Evolutionary conservation across 2,113 vertebrate species (phyloP).

Genomic region (Pyrgilauda ruficollis): DNA sequence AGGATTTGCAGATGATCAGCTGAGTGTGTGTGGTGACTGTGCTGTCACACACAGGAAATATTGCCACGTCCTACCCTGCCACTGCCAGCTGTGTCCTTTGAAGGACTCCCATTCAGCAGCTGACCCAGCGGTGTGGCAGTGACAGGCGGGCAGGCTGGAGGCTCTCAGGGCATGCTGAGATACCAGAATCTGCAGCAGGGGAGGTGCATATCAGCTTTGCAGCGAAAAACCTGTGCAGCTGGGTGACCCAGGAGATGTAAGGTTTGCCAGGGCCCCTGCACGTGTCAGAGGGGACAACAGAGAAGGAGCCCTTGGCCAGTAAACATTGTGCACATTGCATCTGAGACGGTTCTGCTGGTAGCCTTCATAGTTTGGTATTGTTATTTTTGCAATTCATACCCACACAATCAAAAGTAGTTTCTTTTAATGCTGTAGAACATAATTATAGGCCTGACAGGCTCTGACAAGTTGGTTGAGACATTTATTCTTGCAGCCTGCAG

Average conservation of each 20-base stretch:
- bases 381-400: conserved; percentile 6
- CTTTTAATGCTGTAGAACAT: conserved; percentile 31
- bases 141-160: not conserved
- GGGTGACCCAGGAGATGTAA: not conserved
- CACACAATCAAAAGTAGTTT: conserved; percentile 34
- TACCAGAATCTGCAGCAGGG: not conserved
- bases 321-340: accelerated
- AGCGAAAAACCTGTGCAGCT: not conserved
- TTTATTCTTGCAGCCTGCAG: conserved; percentile 55
- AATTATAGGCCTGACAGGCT: conserved; percentile 66
- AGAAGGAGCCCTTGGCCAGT: not conserved
- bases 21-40: accelerated
- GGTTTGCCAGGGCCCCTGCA: not conserved
- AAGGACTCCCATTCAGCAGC: not conserved
- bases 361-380: not conserved
- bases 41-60: not conserved
- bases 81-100: not conserved
- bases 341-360: not conserved
- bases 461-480: conserved; percentile 50
- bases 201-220: not conserved
- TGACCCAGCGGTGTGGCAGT: not conserved
- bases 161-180: not conserved
- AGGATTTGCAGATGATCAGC: not conserved
- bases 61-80: accelerated
- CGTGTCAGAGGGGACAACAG: not conserved